Conservation (phyloP, 2,888 invertebrate species). For the Lymantria dispar region DNA sequence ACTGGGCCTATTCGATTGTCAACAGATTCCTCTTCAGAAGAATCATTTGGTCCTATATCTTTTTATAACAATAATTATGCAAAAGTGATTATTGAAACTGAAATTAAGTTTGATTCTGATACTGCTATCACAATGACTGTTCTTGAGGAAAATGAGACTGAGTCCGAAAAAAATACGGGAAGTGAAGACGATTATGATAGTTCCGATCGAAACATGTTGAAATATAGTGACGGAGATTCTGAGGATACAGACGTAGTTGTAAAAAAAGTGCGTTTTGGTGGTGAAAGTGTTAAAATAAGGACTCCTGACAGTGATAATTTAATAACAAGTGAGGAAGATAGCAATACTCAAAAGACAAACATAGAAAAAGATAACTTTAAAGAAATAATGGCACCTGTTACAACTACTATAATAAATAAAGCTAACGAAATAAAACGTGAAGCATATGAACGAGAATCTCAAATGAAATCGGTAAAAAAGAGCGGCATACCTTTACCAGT, state of each 20-base stretch:
- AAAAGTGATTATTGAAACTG: conserved; percentile 90
- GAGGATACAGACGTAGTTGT: conserved; percentile 81
- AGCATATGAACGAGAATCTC: conserved; percentile 46
- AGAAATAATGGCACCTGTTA: conserved; percentile 44
- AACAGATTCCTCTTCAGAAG: conserved; percentile 83
- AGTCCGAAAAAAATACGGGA: conserved; percentile 66
- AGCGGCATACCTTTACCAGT: conserved; percentile 73
- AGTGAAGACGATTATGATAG: conserved; percentile 74
- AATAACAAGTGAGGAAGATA: conserved; percentile 81
- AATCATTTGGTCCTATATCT: conserved; percentile 68
- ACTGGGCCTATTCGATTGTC: conserved; percentile 57
- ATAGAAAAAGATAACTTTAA: conserved; percentile 42
- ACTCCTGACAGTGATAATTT: conserved; percentile 92
- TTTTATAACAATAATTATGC: conserved; percentile 77
- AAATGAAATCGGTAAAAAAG: conserved; percentile 47
- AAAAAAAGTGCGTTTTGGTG: conserved; percentile 91
- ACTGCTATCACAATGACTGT: conserved; percentile 93
- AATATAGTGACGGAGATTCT: conserved; percentile 84
- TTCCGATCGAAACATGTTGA: conserved; percentile 77
- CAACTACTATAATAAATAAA: conserved; percentile 50
- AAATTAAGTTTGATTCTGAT: conserved; percentile 90
- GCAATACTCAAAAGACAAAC: conserved; percentile 38
- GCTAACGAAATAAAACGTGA: conserved; percentile 63
- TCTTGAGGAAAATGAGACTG: conserved; percentile 85
- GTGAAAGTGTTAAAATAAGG: conserved; percentile 92